Conservation (phyloP, 2,113 vertebrate genomes). For the Vulpes vulpes region DNA sequence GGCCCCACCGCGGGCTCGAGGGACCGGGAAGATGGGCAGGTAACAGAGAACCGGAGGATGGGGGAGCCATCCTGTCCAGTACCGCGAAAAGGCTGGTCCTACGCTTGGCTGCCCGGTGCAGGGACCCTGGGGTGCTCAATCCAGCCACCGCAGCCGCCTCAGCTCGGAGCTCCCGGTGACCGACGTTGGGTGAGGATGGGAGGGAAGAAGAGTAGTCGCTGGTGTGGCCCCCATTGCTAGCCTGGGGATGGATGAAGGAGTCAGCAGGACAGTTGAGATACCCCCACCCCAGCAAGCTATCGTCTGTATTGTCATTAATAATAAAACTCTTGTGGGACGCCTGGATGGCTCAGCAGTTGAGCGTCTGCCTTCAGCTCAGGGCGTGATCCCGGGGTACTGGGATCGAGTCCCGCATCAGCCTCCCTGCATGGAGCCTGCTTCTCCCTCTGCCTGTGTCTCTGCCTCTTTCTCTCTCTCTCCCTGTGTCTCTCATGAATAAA, state of each 20-base stretch:
- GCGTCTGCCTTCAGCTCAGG: too few species aligned
- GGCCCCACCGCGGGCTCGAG: background rate
- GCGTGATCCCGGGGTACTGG: too few species aligned
- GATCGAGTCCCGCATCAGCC: too few species aligned
- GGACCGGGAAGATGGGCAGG: background rate
- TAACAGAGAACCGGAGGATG: background rate
- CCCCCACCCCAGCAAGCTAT: background rate
- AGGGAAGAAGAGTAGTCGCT: conserved; percentile 95
- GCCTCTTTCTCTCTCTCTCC: too few species aligned
- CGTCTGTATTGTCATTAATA: background rate
- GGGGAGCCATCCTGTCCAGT: conserved; percentile 45
- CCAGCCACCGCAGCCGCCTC: conserved; percentile 85
- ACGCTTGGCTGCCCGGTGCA: conserved; percentile 93
- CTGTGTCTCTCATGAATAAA: too few species aligned
- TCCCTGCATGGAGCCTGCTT: too few species aligned
- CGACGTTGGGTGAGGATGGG: conserved; percentile 96
- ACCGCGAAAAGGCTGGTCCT: conserved; percentile 97
- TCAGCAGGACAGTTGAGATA: background rate
- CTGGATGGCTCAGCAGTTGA: too few species aligned
- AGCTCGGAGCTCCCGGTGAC: conserved; percentile 93
- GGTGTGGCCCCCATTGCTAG: conserved; percentile 94
- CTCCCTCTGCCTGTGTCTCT: too few species aligned
- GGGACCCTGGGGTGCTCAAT: conserved; percentile 89
- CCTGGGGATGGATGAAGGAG: conserved; percentile 83
- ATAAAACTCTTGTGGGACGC: background rate